Conservation (phyloP, 2,888 invertebrate genomes). For the Diaprepes abbreviatus region DNA sequence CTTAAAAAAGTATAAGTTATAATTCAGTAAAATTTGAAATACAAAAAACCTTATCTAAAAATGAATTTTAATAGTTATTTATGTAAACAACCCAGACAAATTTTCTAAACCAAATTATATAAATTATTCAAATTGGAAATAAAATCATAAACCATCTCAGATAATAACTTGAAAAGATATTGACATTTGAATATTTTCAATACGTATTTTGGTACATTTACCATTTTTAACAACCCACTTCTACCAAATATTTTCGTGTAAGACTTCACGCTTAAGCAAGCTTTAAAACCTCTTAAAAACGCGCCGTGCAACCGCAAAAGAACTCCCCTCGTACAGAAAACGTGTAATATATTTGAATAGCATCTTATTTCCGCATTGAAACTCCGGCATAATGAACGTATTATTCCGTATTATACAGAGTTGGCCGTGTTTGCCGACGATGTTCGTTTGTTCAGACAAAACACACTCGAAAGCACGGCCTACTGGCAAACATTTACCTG, state of each 20-base stretch:
- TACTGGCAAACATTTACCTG: slow-evolving; percentile 49
- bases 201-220: no score
- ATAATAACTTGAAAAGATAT: no score
- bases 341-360: slow-evolving; percentile 59
- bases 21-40: no score
- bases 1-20: no score
- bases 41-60: no score
- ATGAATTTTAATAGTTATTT: no score
- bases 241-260: slow-evolving; percentile 15
- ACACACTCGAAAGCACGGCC: slow-evolving; percentile 52
- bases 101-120: no score
- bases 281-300: slow-evolving; percentile 42
- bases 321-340: slow-evolving; percentile 44
- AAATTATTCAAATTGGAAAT: no score
- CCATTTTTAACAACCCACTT: slow-evolving; percentile 16
- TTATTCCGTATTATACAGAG: slow-evolving; percentile 57
- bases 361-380: slow-evolving; percentile 66
- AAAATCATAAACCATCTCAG: no score
- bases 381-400: slow-evolving; percentile 63
- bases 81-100: no score
- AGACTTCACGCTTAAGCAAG: slow-evolving; percentile 40
- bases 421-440: slow-evolving; percentile 52
- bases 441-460: slow-evolving; percentile 53
- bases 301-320: slow-evolving; percentile 35
- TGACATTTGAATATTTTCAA: no score